Evolutionary conservation across 2,113 vertebrate species (phyloP), one percentile per base, ranked within the genome.

Genomic region (Nematolebias whitei): DNA sequence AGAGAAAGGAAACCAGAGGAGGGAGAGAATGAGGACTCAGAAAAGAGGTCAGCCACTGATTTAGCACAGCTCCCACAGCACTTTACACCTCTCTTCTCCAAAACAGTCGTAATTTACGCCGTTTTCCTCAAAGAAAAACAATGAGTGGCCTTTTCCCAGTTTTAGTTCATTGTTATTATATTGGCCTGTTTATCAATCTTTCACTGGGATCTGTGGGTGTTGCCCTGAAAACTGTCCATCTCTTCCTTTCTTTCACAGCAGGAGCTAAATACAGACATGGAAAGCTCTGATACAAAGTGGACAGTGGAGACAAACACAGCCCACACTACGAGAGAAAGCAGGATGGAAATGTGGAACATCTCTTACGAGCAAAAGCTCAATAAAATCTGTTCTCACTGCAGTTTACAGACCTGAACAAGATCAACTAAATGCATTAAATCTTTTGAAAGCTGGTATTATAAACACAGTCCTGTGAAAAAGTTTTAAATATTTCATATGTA

Each of bases 31-130:
- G 45, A 77, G 76, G 70, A 79, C 60, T 76, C 45, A 24, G 60
- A 91, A 92, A 93, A 87, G 87, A 93, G 92, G 91, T 94, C 92
- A 94, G 78, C 41, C 64, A 73, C 87, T 54, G 72, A 91, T 91
- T 88, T 89, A 87, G 88, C 67, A 71, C 62, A 71, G 76, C 82
- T 91, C 87, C 90, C 87, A 64, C 62, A 62, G 77, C 75, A 75
- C 71, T 79, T 85, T 49, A 56, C 63, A 26, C 18, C 49, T 67
- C 74, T 78, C 51, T 73, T 78, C 82, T 77, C 64, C 38, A 68
- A 44, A 80, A 75, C 65, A 45, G 48, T 8, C 68, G 26, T 50
- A 32, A 40, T 71, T 61, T 24, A 66, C 69, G 32, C 32, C 43
- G 52, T 74, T 62, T 54, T 65, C 67, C 67, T 65, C 55, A 50